Conservation (phyloP, 2,888 invertebrate genomes). For the Drosophila neoperkinsi region DNA sequence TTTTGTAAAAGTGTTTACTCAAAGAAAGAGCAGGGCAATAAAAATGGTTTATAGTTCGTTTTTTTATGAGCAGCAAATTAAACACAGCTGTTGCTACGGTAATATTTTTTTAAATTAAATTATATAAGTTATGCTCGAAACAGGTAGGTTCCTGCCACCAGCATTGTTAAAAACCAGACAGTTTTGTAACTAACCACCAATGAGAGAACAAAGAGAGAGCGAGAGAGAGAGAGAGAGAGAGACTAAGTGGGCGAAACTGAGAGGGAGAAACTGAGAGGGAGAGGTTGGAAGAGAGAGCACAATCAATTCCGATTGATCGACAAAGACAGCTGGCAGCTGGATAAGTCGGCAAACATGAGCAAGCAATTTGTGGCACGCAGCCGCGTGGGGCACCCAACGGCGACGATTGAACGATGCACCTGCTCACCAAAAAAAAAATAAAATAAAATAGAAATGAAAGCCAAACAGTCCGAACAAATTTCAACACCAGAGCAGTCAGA, state of each 20-base stretch:
- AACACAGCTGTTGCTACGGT: constrained; percentile 7
- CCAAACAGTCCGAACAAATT: constrained; percentile 13
- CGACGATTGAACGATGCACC: constrained; percentile 59
- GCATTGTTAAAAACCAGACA: constrained; percentile 5
- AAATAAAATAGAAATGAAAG: background rate
- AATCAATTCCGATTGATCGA: constrained; percentile 63
- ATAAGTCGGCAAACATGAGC: constrained; percentile 58
- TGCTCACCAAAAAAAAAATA: constrained; percentile 34
- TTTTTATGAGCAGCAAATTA: constrained; percentile 4
- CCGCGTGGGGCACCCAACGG: constrained; percentile 55
- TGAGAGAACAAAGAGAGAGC: constrained; percentile 8
- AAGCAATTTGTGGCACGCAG: constrained; percentile 72
- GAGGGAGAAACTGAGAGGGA: background rate
- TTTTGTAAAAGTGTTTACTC: background rate
- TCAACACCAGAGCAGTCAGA: constrained; percentile 17
- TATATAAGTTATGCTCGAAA: constrained; percentile 11
- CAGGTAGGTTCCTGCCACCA: constrained; percentile 26
- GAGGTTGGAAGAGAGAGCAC: constrained; percentile 6
- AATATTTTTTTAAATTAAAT: constrained; percentile 12
- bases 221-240: background rate
- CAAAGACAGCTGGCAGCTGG: constrained; percentile 58
- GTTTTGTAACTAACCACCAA: constrained; percentile 38
- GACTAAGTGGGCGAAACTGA: background rate
- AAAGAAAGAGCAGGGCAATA: background rate
- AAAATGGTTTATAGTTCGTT: background rate